Base-by-base conservation (phyloP, 2,797 vertebrate species). In the Eurystomus glaucurus region DNA sequence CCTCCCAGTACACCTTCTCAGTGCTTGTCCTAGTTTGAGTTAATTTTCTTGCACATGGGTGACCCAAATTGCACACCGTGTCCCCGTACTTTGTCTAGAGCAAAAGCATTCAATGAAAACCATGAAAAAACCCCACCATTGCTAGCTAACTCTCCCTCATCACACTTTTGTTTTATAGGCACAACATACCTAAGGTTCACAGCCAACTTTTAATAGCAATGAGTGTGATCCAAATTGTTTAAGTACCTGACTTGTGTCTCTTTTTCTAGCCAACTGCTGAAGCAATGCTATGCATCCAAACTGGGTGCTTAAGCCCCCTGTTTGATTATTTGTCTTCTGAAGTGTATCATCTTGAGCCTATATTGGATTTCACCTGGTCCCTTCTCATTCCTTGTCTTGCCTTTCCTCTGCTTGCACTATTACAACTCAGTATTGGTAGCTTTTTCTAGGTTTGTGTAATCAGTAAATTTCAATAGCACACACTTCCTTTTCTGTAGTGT, bases 71-170 rank as follows among this genome's bases (percentile, higher is more conserved):
- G 17, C 62, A 20, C 20, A 20, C 7, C 23, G 46, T 7, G 16
- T 79, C 11, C 9, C 37, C 57, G 28, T 48, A 35, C 22, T 69
- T 68, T 51, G 9, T 20, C 37, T 62, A 87, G 39, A 82, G 28
- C 22, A 66, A 52, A 4, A 45, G 7, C 6, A 26, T 58, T 39
- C 54, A 41, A 15, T 28, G n/a, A 57, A 77, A 83, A 76, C 3
- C 22, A 45, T 13, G 55, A 41, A 58, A 58, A 35, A 8, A 0
- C 1, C 0, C 0, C 11, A 33, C 6, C 9, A 14, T 15, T 87
- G 16, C 25, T 12, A n/a, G 65, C 46, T 8, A 46, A 48, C 31
- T 75, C 11, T 74, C 5, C 13, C 9, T 68, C 14, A 43, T 72
- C 14, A 78, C 18, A 7, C 2, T 23, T 68, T 14, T 48, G 5